Evolutionary conservation across 1,140 invertebrate genomes (phyloP).

Genomic region (Drosophila ambigua): DNA sequence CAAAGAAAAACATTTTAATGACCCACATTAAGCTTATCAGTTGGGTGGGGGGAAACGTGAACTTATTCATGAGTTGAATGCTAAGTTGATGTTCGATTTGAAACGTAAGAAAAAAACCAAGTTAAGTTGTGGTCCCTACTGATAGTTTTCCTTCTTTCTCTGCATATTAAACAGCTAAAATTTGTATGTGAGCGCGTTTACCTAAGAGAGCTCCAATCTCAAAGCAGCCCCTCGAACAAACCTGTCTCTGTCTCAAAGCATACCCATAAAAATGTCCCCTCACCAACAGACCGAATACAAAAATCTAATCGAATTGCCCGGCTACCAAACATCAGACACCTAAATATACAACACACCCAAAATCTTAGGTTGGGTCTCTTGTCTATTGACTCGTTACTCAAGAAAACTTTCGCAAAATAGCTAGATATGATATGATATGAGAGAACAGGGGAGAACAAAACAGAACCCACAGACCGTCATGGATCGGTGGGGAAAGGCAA

Average conservation of each 20-base stretch:
- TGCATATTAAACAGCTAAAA: slow-evolving; percentile 60
- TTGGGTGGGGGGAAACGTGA: slow-evolving; percentile 52
- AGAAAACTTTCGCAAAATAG: slow-evolving; percentile 28
- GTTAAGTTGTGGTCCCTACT: slow-evolving; percentile 12
- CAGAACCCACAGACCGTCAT: background rate
- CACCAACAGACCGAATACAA: slow-evolving; percentile 10
- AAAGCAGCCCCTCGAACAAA: slow-evolving; percentile 50
- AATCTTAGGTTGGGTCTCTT: slow-evolving; percentile 26
- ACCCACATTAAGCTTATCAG: slow-evolving; percentile 71
- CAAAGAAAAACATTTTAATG: slow-evolving; percentile 55
- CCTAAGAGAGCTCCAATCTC: slow-evolving; percentile 24
- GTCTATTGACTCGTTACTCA: slow-evolving; percentile 24
- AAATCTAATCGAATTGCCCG: slow-evolving; percentile 67
- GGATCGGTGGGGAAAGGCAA: background rate
- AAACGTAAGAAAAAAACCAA: slow-evolving; percentile 7
- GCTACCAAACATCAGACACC: slow-evolving; percentile 29
- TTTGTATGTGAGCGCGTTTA: slow-evolving; percentile 49
- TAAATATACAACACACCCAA: slow-evolving; percentile 47
- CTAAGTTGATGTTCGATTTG: slow-evolving; percentile 40
- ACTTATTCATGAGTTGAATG: slow-evolving; percentile 59
- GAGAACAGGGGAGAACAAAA: background rate
- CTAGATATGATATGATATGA: slow-evolving; percentile 23
- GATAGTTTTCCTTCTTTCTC: slow-evolving; percentile 45
- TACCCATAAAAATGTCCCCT: slow-evolving; percentile 64
- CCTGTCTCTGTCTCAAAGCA: slow-evolving; percentile 52